Evolutionary conservation across 2,888 invertebrate species (phyloP).

Genomic region (Endotricha flammealis): DNA sequence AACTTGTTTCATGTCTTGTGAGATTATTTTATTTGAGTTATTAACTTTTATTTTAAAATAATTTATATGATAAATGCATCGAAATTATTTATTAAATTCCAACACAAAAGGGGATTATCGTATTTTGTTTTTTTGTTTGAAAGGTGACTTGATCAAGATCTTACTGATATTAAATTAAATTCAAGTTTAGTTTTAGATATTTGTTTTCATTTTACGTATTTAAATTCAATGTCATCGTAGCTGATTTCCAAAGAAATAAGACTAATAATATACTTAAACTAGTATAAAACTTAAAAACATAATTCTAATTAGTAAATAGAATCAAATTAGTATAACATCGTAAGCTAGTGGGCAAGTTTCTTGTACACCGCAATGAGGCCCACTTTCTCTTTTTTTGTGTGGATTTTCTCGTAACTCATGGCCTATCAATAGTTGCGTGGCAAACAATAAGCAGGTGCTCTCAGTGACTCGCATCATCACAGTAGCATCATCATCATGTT

Average conservation of each 20-base stretch:
- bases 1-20: too few relatives aligned
- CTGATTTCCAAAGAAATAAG: too few relatives aligned
- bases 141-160: too few relatives aligned
- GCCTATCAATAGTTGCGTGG: constrained; percentile 12
- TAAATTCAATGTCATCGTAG: too few relatives aligned
- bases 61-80: too few relatives aligned
- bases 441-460: constrained; percentile 8
- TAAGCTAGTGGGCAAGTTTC: not conserved
- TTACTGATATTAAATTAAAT: too few relatives aligned
- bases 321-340: not conserved
- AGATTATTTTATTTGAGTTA: too few relatives aligned
- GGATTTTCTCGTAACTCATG: constrained; percentile 27
- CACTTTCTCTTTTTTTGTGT: constrained; percentile 42
- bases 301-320: not conserved
- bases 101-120: not conserved
- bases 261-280: too few relatives aligned
- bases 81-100: constrained; percentile 4
- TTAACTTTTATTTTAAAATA: too few relatives aligned
- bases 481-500: not conserved
- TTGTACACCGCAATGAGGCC: constrained; percentile 28
- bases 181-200: too few relatives aligned
- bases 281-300: constrained; percentile 2
- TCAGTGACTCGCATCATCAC: not conserved
- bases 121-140: too few relatives aligned
- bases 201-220: too few relatives aligned